Conservation (phyloP, 2,113 vertebrate genomes). For the Euleptes europaea region DNA sequence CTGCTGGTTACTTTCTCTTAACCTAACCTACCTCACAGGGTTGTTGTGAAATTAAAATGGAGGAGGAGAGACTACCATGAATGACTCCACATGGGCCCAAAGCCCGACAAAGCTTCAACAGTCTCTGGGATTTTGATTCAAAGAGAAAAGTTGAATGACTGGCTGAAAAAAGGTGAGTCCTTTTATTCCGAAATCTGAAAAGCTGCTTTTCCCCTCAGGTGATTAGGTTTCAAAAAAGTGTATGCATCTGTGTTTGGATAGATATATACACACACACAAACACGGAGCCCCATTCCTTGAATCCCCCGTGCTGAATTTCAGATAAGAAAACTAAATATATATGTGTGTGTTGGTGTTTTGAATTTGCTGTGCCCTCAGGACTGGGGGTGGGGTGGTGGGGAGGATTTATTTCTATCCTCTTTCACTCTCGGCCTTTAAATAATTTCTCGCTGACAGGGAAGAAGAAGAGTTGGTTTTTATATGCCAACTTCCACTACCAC, state of each 20-base stretch:
- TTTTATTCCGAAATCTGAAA: conserved; percentile 37
- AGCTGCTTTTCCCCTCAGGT: conserved; percentile 9
- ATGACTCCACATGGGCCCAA: too few species aligned
- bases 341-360: conserved; percentile 33
- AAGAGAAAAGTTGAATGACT: not conserved
- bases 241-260: not conserved
- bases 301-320: conserved; percentile 35
- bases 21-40: too few species aligned
- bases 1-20: too few species aligned
- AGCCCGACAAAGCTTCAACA: too few species aligned
- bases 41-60: too few species aligned
- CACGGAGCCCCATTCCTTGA: conserved; percentile 12
- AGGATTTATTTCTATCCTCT: not conserved
- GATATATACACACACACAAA: not conserved
- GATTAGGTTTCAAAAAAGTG: conserved; percentile 25
- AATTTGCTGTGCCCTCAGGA: conserved; percentile 20
- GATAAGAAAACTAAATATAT: conserved; percentile 12
- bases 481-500: too few species aligned
- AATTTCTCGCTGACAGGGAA: not conserved
- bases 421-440: not conserved
- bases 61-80: too few species aligned
- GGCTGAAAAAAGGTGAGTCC: not conserved
- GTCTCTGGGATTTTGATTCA: not conserved
- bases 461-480: too few species aligned
- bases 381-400: not conserved